Percentiles rank a stretch among this genome's conserved stretches.
These are phyloP conservation scores for Andricus quercusramuli DNA, from an alignment of 2,888 invertebrate genomes.

Conservation along the genomic window DNA sequence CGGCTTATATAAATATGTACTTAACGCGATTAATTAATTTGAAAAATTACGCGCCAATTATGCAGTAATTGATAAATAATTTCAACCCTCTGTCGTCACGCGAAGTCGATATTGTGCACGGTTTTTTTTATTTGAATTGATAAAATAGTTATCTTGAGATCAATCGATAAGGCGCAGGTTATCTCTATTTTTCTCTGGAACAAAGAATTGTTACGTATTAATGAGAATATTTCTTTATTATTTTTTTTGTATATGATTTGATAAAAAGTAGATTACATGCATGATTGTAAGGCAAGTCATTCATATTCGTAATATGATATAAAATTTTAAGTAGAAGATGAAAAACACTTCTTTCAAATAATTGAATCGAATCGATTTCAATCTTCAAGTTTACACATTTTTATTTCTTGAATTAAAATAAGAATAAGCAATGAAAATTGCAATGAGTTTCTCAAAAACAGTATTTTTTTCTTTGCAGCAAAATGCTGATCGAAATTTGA, in stretches of 20 bases:
- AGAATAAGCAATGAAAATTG: not conserved
- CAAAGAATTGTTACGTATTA: not conserved
- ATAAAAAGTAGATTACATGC: not conserved
- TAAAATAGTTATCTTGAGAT: not conserved
- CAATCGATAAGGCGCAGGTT: not conserved
- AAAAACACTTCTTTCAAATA: not conserved
- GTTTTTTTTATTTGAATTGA: not conserved
- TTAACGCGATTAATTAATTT: not conserved
- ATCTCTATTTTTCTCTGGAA: not conserved
- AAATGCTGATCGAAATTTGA: slow-evolving; percentile 1
- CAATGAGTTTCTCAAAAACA: not conserved
- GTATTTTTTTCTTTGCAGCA: slow-evolving; percentile 2
- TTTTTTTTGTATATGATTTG: not conserved
- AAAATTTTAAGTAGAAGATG: not conserved
- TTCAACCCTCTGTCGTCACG: not conserved
- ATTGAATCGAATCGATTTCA: not conserved
- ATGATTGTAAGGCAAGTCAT: not conserved
- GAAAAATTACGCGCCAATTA: not conserved
- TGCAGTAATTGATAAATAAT: not conserved
- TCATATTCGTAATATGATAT: not conserved
- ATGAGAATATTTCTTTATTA: not conserved
- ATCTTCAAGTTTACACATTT: not conserved
- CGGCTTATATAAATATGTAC: not conserved
- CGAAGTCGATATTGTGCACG: slow-evolving; percentile 11
- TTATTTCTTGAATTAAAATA: not conserved